Base-by-base conservation (phyloP, 2,888 invertebrate species). In the Anthophora plumipes region DNA sequence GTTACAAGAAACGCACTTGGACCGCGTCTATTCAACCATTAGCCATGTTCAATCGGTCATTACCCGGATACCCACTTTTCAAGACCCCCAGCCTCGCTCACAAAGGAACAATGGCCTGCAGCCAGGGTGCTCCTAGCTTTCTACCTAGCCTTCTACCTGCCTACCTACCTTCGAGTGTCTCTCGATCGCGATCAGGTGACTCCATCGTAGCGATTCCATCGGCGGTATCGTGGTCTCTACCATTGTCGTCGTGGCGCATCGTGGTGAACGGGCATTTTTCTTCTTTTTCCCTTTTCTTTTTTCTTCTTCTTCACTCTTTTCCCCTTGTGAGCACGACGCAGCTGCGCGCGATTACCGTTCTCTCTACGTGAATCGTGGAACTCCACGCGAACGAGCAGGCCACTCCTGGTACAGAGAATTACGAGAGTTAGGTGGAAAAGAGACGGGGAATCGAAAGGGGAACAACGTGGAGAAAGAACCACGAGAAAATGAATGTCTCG, bases 311-410 rank as follows among this genome's bases (percentile, higher is more conserved):
- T 31, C 4, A n/a, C n/a, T n/a, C n/a, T n/a, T n/a, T n/a, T n/a
- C n/a, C n/a, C n/a, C 31, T 31, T 31, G 4, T 4, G 52, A 11
- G n/a, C n/a, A 12, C 20, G 37, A 12, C 11, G 63, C 52, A 46
- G 48, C 59, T 52, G 54, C 31, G 57, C 52, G 31, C 20, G 67
- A 50, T 70, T 31, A 43, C 77, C 39, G 48, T 67, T 55, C n/a
- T n/a, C 66, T 22, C 63, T 25, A 39, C 64, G 67, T 54, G 81
- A 74, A 70, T 69, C 68, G 64, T 60, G 48, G 22, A 54, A 75
- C 63, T 80, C 68, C 69, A 55, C 64, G 75, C 63, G 52, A 37
- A 20, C 59, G 48, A 59, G 22, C 52, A n/a, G 22, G 6, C 57
- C 31, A 59, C 52, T 57, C 25, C 12, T 52, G 14, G 69, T 61